Conservation (phyloP, 2,888 invertebrate species). For the Linnaemya tessellans region DNA sequence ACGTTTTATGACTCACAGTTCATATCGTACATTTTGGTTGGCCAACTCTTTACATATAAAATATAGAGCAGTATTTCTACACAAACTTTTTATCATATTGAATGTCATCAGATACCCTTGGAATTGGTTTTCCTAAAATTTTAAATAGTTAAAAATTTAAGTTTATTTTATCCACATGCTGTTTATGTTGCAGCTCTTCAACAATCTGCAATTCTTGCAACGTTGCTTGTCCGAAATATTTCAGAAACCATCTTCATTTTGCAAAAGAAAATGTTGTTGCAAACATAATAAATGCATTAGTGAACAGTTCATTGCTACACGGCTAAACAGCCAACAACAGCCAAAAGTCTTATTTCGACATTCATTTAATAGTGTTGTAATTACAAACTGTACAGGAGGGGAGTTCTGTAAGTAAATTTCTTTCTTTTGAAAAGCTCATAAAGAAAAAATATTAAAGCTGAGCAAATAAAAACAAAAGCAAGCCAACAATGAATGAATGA, state of each 20-base stretch:
- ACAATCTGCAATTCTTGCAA: constrained; percentile 44
- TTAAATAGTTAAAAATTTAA: too few relatives aligned
- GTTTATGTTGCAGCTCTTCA: constrained; percentile 33
- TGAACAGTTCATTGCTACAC: constrained; percentile 42
- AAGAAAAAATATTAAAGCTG: background rate
- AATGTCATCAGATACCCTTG: too few relatives aligned
- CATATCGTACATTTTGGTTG: too few relatives aligned
- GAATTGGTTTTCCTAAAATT: too few relatives aligned
- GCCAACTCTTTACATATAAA: too few relatives aligned
- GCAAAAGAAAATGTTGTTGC: background rate
- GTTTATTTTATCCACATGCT: background rate
- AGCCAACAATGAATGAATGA: constrained; percentile 17
- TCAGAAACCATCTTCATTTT: constrained; percentile 4
- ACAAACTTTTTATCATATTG: too few relatives aligned
- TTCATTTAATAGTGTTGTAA: constrained; percentile 30
- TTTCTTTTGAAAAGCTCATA: constrained; percentile 6
- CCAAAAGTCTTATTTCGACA: constrained; percentile 7
- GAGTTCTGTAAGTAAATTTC: constrained; percentile 19
- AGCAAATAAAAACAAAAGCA: constrained; percentile 29
- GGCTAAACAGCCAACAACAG: background rate
- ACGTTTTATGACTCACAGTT: too few relatives aligned
- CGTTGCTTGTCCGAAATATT: constrained; percentile 42
- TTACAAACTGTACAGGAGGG: constrained; percentile 50
- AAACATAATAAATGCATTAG: constrained; percentile 68
- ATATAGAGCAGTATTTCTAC: too few relatives aligned